Percentiles rank a stretch among this genome's conserved stretches.
phyloP scores from a whole-genome alignment of 2,113 vertebrate genomes.

The Alectura lathami region DNA sequence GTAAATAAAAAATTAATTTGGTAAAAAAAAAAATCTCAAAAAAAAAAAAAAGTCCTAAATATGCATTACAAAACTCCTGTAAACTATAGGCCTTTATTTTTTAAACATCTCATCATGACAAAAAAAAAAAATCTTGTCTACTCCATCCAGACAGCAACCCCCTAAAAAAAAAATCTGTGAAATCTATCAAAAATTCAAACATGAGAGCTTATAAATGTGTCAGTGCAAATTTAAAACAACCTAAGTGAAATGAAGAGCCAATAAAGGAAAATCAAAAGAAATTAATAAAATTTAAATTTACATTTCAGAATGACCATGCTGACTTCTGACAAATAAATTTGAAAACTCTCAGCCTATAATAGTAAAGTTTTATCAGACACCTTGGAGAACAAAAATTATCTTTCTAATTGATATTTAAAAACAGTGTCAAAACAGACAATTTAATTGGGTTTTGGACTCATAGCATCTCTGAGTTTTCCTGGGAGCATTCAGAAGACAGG shows the following conservation, averaged over 20 bases:
- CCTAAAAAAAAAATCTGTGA: background rate
- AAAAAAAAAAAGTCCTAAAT: rapidly evolving
- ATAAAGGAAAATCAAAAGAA: background rate
- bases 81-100: background rate
- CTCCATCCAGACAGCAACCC: background rate
- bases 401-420: background rate
- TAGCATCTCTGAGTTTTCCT: background rate
- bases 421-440: background rate
- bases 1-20: background rate
- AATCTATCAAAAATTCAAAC: background rate
- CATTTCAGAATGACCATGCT: background rate
- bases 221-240: background rate
- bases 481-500: background rate
- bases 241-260: background rate
- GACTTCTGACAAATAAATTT: background rate
- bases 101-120: background rate
- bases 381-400: background rate
- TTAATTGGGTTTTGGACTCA: background rate
- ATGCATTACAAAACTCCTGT: background rate
- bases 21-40: background rate
- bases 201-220: background rate
- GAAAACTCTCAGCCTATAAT: background rate
- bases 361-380: background rate
- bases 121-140: background rate
- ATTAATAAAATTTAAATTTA: background rate